phyloP scores from a whole-genome alignment of 2,888 invertebrate genomes.

The Agrilus cyanescens region DNA sequence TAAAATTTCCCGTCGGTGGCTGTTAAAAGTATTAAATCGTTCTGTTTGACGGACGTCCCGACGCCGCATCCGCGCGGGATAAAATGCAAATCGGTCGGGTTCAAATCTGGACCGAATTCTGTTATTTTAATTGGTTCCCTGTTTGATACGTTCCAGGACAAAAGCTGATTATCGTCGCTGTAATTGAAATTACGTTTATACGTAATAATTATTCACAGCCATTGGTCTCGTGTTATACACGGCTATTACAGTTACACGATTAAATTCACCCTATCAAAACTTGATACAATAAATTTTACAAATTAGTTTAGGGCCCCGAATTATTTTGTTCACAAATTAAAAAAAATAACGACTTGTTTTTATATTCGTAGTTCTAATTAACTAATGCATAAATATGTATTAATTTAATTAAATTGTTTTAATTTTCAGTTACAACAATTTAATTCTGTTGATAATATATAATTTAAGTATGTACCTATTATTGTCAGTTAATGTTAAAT shows the following conservation, averaged over 20 bases:
- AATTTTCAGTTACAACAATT: too few species aligned
- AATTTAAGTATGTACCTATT: too few species aligned
- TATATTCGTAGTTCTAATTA: too few species aligned
- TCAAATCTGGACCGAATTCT: conserved; percentile 71
- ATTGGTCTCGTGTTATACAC: too few species aligned
- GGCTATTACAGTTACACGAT: too few species aligned
- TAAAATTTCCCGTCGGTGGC: conserved; percentile 87
- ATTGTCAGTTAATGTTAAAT: too few species aligned
- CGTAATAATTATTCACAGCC: not conserved
- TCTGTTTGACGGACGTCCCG: conserved; percentile 40
- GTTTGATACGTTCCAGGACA: conserved; percentile 78
- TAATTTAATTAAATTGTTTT: too few species aligned
- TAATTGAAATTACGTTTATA: conserved; percentile 12
- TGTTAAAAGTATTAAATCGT: conserved; percentile 74
- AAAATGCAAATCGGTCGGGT: conserved; percentile 85
- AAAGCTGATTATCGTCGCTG: conserved; percentile 86
- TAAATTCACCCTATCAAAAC: not conserved
- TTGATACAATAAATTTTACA: conserved; percentile 1
- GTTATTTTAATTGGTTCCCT: conserved; percentile 66
- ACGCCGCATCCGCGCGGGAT: conserved; percentile 51
- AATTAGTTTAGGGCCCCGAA: not conserved
- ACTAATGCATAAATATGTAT: too few species aligned
- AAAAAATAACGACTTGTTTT: too few species aligned
- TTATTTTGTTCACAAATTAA: not conserved
- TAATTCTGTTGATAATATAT: too few species aligned